These are phyloP conservation scores for Patagioenas fasciata DNA, from an alignment of 2,113 vertebrate genomes.

Conservation along the genomic window DNA sequence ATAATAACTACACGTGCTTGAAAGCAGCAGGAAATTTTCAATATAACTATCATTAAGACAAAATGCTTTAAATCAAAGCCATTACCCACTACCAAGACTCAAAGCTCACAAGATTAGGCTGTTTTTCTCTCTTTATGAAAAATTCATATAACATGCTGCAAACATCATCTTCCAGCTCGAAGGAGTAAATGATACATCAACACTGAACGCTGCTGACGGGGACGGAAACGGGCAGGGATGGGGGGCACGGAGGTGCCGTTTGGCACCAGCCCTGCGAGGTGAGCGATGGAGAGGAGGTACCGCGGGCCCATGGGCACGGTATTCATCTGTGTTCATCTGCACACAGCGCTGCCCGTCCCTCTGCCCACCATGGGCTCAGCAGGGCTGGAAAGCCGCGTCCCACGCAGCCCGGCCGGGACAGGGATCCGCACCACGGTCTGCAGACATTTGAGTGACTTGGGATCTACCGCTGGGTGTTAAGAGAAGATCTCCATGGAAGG, in stretches of 20 bases:
- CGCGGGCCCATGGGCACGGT: not conserved
- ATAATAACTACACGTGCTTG: slow-evolving; percentile 70
- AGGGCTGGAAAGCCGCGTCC: not conserved
- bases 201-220: not conserved
- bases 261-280: not conserved
- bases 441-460: not conserved
- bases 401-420: not conserved
- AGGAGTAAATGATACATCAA: slow-evolving; percentile 40
- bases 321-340: not conserved
- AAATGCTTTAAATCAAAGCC: slow-evolving; percentile 74
- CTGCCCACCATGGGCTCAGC: not conserved
- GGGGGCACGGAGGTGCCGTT: not conserved
- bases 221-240: not conserved
- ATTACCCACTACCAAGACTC: slow-evolving; percentile 68
- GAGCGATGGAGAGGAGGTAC: not conserved
- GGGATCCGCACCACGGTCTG: not conserved
- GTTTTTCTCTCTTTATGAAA: slow-evolving; percentile 69
- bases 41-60: slow-evolving; percentile 72
- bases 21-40: slow-evolving; percentile 71
- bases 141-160: slow-evolving; percentile 65
- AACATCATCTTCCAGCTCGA: slow-evolving; percentile 30
- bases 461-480: not conserved
- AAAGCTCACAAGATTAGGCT: slow-evolving; percentile 66
- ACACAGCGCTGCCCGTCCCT: rapidly evolving
- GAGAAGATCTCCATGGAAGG: not conserved